phyloP scores from a whole-genome alignment of 2,797 vertebrate species.

The Gallinago nigripennis region DNA sequence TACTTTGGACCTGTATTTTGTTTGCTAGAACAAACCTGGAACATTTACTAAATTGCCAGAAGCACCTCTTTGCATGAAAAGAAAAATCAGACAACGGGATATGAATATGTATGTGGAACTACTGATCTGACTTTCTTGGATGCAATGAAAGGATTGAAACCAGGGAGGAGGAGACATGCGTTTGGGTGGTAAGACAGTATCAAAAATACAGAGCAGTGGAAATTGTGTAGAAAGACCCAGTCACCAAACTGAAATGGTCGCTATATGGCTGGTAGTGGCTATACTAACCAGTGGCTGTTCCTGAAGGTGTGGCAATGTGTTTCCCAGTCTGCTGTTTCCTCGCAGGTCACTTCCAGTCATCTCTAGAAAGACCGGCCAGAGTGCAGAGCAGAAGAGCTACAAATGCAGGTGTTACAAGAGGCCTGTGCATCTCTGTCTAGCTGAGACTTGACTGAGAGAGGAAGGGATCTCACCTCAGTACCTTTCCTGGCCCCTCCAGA shows the following conservation, averaged over 20 bases:
- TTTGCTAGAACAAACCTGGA: background rate
- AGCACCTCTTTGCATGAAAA: background rate
- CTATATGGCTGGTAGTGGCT: accelerated
- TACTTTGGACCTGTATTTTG: background rate
- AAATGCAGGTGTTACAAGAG: background rate
- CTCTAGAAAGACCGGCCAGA: background rate
- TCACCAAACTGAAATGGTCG: background rate
- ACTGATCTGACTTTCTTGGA: background rate
- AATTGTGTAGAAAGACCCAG: background rate
- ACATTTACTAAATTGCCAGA: background rate
- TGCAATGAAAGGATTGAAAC: background rate
- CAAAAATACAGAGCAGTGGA: background rate
- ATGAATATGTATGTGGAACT: background rate
- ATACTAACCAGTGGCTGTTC: background rate
- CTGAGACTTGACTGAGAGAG: background rate
- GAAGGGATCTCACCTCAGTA: accelerated
- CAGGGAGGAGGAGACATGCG: background rate
- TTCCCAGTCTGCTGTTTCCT: background rate
- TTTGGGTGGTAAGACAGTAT: background rate
- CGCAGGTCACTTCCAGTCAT: background rate
- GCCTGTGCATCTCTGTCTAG: background rate
- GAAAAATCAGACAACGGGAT: background rate
- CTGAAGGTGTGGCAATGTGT: background rate
- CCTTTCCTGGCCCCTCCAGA: accelerated
- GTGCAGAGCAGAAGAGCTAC: background rate